Evolutionary conservation across 1,140 invertebrate genomes (phyloP).

Genomic region (Drosophila orosa): DNA sequence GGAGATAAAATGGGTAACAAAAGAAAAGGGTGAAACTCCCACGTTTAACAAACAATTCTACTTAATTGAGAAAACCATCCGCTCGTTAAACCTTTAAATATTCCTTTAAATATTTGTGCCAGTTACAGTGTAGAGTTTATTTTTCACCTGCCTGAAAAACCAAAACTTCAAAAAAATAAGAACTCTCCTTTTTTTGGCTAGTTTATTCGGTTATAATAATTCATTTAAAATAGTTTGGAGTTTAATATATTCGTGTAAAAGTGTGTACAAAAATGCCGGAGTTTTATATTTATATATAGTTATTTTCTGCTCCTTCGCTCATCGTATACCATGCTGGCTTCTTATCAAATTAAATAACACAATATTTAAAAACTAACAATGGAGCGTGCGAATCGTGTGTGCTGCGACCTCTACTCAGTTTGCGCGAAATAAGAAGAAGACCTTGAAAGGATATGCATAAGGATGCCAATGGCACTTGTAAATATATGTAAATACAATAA

Average conservation of each 20-base stretch:
- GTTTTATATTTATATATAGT: conserved; percentile 42
- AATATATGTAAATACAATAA: conserved; percentile 52
- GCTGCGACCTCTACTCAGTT: conserved; percentile 23
- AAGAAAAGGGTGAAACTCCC: background rate
- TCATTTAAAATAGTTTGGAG: conserved; percentile 75
- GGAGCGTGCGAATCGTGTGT: conserved; percentile 52
- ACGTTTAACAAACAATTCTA: background rate
- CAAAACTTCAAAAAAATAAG: background rate
- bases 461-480: conserved; percentile 70
- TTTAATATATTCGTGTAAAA: conserved; percentile 57
- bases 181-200: conserved; percentile 56
- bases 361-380: conserved; percentile 76
- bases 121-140: no score
- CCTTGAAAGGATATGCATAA: conserved; percentile 73
- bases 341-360: conserved; percentile 81
- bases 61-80: background rate
- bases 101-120: background rate
- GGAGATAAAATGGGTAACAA: background rate
- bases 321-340: conserved; percentile 69
- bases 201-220: conserved; percentile 78
- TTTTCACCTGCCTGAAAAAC: background rate
- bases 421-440: conserved; percentile 36
- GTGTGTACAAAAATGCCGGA: conserved; percentile 64
- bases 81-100: background rate
- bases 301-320: conserved; percentile 5